Evolutionary conservation across 92 coral and sea anemone species (phyloP).

Genomic region (Bergia sp.): DNA sequence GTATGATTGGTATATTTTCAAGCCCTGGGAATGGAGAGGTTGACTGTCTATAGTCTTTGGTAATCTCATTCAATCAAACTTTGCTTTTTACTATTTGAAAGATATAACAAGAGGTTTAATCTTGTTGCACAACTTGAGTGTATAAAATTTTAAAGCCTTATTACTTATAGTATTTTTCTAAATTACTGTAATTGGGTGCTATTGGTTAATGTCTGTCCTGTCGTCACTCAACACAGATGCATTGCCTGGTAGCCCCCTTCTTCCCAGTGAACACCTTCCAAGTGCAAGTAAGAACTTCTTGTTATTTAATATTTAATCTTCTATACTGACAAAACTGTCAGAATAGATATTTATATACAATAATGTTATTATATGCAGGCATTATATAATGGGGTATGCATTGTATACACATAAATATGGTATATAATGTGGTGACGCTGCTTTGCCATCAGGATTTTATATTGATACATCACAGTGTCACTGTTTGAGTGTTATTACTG

Average conservation of each 20-base stretch:
- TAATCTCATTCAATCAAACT: background rate
- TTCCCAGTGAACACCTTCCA: slow-evolving; percentile 33
- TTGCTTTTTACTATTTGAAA: background rate
- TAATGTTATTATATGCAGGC: too few relatives aligned
- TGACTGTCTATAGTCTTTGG: too few relatives aligned
- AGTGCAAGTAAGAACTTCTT: slow-evolving; percentile 18
- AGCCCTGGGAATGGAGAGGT: too few relatives aligned
- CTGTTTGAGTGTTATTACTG: background rate
- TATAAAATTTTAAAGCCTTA: background rate
- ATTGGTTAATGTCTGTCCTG: background rate
- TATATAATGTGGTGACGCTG: too few relatives aligned
- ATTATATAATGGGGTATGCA: too few relatives aligned
- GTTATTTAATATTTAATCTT: background rate
- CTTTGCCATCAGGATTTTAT: too few relatives aligned
- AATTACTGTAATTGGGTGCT: background rate
- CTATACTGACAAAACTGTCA: background rate
- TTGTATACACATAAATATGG: too few relatives aligned
- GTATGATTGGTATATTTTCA: too few relatives aligned
- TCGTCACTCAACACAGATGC: background rate
- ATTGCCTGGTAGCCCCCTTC: slow-evolving; percentile 4
- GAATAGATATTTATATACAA: too few relatives aligned
- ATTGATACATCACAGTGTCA: too few relatives aligned
- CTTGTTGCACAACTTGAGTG: background rate
- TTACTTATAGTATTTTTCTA: background rate
- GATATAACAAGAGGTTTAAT: too few relatives aligned